Evolutionary conservation across 2,888 invertebrate species (phyloP).

Genomic region (Ophioninae sp.): DNA sequence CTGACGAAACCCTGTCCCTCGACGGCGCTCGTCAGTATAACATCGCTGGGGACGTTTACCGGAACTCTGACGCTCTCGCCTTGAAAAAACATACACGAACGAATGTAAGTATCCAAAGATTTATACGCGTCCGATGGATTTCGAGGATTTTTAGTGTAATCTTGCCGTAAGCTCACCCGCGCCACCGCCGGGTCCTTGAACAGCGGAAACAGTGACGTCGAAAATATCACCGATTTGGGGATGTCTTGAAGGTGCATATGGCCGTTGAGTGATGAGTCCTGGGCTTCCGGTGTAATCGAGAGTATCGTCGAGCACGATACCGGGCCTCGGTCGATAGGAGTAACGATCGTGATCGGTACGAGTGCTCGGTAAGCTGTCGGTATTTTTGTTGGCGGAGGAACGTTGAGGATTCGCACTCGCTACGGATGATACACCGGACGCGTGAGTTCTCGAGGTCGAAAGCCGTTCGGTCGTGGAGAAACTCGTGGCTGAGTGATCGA

Average conservation of each 20-base stretch:
- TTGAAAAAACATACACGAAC: neutral
- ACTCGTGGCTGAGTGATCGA: constrained; percentile 49
- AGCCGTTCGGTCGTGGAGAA: constrained; percentile 79
- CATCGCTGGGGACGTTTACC: constrained; percentile 82
- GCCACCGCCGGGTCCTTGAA: constrained; percentile 90
- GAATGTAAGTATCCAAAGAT: neutral
- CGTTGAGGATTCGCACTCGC: neutral
- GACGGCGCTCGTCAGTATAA: constrained; percentile 89
- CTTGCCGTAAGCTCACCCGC: constrained; percentile 65
- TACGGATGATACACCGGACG: neutral
- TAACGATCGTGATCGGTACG: constrained; percentile 73
- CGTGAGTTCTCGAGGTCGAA: constrained; percentile 68
- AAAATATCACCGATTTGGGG: constrained; percentile 88
- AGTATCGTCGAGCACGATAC: constrained; percentile 91
- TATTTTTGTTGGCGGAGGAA: neutral
- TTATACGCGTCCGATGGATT: neutral
- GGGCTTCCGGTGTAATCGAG: constrained; percentile 80
- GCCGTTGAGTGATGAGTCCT: constrained; percentile 82
- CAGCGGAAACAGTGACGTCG: constrained; percentile 93
- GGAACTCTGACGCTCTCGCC: constrained; percentile 77
- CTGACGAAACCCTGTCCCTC: constrained; percentile 94
- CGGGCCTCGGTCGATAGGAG: constrained; percentile 90
- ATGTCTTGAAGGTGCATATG: constrained; percentile 79
- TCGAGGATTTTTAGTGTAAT: neutral
- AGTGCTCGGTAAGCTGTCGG: neutral